Evolutionary conservation across 2,888 invertebrate genomes (phyloP), one percentile per base, ranked within the genome.

Genomic region (Aphrophora alni): DNA sequence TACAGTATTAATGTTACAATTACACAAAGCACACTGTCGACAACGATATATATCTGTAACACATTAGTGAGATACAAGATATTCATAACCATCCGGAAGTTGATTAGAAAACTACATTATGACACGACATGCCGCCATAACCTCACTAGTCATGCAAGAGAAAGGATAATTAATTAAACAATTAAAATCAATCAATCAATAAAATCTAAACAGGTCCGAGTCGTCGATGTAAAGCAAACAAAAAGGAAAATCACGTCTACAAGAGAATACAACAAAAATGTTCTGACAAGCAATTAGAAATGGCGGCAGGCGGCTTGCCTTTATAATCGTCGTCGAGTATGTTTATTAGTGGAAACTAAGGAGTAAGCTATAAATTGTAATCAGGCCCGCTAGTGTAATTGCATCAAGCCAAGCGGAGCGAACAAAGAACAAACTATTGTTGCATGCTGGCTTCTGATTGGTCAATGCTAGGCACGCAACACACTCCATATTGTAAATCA

Each of bases 361-460:
- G 59, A 59, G 59, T 59, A 8, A 59, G 59, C 59, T 21, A 59
- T 59, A 59, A 59, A 59, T 59, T 59, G 59, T 59, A 59, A 59
- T 59, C 59, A 59, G 59, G 1, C 59, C 3, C 12, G 59, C n/a
- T n/a, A n/a, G n/a, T n/a, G n/a, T n/a, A n/a, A n/a, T n/a, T n/a
- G n/a, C n/a, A n/a, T n/a, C 33, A 33, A 33, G 33, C 8, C 33
- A 8, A 59, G 59, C 59, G 59, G 59, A 21, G 59, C 59, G 59
- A 59, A 59, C 59, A 59, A 59, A 59, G 59, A n/a, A 59, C 59
- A 59, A 44, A 59, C 59, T 59, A 59, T 59, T 59, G 59, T 59
- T 59, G 59, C 59, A 59, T 59, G 59, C 59, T 59, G 59, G 59
- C 59, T 59, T 59, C 59, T 59, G 59, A 59, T 59, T 59, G 59